Evolutionary conservation across 2,113 vertebrate species (phyloP).

Genomic region (Rhinichthys klamathensis): DNA sequence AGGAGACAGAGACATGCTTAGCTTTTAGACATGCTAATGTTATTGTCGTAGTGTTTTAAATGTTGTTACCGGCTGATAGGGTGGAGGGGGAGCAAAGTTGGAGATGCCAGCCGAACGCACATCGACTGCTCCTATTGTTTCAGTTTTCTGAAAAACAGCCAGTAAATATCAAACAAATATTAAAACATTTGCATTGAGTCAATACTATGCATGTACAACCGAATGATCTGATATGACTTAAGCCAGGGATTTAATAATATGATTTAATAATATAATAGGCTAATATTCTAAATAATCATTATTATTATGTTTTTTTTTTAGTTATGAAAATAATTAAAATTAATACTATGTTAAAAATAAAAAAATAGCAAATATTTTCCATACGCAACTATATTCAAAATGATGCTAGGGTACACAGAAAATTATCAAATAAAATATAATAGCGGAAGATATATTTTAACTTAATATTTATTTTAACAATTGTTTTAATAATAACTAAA

Average conservation of each 20-base stretch:
- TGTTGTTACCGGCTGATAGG: conserved; percentile 63
- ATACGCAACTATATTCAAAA: not conserved
- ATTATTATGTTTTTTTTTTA: too few species aligned
- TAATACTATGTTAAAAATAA: too few species aligned
- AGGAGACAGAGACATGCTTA: not conserved
- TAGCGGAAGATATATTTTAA: not conserved
- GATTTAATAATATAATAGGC: too few species aligned
- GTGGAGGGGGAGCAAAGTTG: conserved; percentile 65
- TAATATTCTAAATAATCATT: too few species aligned
- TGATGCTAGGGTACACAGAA: not conserved
- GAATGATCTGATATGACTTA: not conserved
- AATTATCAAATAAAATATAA: not conserved
- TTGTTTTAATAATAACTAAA: not conserved
- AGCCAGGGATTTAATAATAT: not conserved
- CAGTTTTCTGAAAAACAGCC: conserved; percentile 50
- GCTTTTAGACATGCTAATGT: not conserved
- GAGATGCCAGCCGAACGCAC: conserved; percentile 58
- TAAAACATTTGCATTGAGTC: not conserved
- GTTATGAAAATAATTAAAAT: too few species aligned
- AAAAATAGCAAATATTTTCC: too few species aligned
- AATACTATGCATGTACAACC: not conserved
- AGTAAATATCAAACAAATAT: not conserved
- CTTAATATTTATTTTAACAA: not conserved
- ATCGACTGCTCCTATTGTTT: conserved; percentile 36
- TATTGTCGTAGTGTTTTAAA: not conserved